phyloP scores from a whole-genome alignment of 2,888 invertebrate species.

The Lithophane leautieri region DNA sequence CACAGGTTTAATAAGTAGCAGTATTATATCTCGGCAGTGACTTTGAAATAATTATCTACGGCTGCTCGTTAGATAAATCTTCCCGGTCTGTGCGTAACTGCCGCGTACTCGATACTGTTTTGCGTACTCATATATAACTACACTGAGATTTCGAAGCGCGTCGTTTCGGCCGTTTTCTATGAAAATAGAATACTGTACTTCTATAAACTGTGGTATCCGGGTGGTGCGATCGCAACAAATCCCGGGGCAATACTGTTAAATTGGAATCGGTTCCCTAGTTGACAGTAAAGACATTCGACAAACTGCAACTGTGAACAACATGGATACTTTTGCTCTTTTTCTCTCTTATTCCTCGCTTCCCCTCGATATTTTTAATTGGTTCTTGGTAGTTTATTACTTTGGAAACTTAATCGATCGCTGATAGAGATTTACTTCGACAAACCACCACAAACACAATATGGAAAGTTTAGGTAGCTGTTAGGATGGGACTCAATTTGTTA shows the following conservation, averaged over 20 bases:
- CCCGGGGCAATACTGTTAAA: constrained; percentile 55
- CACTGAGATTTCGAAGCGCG: too few relatives aligned
- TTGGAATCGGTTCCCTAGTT: constrained; percentile 58
- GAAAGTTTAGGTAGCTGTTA: constrained; percentile 53
- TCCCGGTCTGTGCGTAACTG: too few relatives aligned
- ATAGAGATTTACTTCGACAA: constrained; percentile 45
- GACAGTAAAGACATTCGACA: constrained; percentile 55
- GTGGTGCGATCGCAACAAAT: constrained; percentile 37
- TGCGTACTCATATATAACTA: too few relatives aligned
- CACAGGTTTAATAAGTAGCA: too few relatives aligned
- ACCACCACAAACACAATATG: constrained; percentile 23
- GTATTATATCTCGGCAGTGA: too few relatives aligned
- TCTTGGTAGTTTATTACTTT: constrained; percentile 33
- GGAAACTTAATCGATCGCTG: constrained; percentile 40
- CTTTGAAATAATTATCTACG: too few relatives aligned
- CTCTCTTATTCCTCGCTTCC: constrained; percentile 2
- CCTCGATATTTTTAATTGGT: constrained; percentile 45
- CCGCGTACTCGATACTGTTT: too few relatives aligned
- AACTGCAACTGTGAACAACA: constrained; percentile 41
- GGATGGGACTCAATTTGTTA: constrained; percentile 36
- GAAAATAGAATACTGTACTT: too few relatives aligned
- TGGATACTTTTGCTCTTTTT: constrained; percentile 30
- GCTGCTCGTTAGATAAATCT: too few relatives aligned
- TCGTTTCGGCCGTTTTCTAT: too few relatives aligned
- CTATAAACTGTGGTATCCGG: constrained; percentile 6